These are phyloP conservation scores for Chlorops oryzae DNA, from an alignment of 1,140 invertebrate genomes.

Conservation along the genomic window DNA sequence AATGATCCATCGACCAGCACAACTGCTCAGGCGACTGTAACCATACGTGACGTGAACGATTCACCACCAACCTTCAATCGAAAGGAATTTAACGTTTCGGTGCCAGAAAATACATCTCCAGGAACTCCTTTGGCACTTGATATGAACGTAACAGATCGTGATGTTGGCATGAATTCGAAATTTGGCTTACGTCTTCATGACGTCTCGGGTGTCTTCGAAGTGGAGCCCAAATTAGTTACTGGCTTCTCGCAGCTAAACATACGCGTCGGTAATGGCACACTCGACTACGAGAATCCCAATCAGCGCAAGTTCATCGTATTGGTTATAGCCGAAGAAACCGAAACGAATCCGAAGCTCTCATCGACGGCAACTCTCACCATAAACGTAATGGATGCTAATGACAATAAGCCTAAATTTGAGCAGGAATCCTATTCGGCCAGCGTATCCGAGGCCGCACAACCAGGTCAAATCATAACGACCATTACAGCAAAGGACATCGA, in stretches of 20 bases:
- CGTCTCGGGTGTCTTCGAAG: conserved; percentile 71
- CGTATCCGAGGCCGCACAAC: conserved; percentile 66
- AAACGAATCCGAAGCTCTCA: conserved; percentile 66
- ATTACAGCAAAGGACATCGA: conserved; percentile 80
- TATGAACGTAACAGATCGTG: conserved; percentile 80
- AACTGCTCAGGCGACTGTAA: conserved; percentile 68
- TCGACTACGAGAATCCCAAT: conserved; percentile 89
- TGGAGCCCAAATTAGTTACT: conserved; percentile 71
- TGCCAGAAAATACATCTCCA: conserved; percentile 74
- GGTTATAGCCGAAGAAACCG: conserved; percentile 74
- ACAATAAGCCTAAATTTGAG: conserved; percentile 78
- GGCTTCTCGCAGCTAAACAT: conserved; percentile 77
- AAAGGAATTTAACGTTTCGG: conserved; percentile 71
- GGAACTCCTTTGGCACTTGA: conserved; percentile 77
- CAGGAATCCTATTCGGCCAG: conserved; percentile 64
- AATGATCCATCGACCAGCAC: conserved; percentile 62
- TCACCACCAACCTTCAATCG: conserved; percentile 78
- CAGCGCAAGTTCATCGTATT: conserved; percentile 84
- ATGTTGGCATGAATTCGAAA: conserved; percentile 74
- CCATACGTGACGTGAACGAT: conserved; percentile 89
- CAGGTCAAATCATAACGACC: conserved; percentile 64
- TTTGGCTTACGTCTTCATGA: conserved; percentile 73
- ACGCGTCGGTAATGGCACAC: conserved; percentile 67
- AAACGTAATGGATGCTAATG: conserved; percentile 79
- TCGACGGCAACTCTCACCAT: conserved; percentile 85